Percentiles rank a stretch among this genome's conserved stretches.
Evolutionary conservation across 2,888 invertebrate species (phyloP).

Genomic region (Tromatobia lineatoria): DNA sequence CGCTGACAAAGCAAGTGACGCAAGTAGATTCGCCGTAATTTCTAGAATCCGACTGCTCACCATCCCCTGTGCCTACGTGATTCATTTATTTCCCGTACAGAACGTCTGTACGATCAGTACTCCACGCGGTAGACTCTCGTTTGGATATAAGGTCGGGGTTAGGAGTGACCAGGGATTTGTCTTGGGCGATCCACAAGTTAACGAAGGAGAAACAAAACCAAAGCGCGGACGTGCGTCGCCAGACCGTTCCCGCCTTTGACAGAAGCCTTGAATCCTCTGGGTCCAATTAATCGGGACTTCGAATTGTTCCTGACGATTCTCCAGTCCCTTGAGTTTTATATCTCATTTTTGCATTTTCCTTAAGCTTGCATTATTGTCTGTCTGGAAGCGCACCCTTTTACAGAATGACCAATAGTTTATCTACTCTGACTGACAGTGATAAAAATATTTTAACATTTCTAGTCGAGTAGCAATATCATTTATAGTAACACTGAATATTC

Average conservation of each 20-base stretch:
- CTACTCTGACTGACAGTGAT: background rate
- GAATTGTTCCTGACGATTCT: constrained; percentile 39
- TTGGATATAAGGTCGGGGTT: constrained; percentile 33
- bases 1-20: constrained; percentile 61
- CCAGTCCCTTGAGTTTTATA: constrained; percentile 30
- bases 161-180: constrained; percentile 46
- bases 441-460: background rate
- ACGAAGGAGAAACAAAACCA: constrained; percentile 49
- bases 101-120: constrained; percentile 43
- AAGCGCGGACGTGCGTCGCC: constrained; percentile 40
- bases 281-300: constrained; percentile 69
- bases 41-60: constrained; percentile 34
- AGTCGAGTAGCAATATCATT: background rate
- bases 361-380: constrained; percentile 26
- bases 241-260: constrained; percentile 58
- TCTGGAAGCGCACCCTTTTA: constrained; percentile 13
- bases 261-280: constrained; percentile 59
- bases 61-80: constrained; percentile 71
- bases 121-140: constrained; percentile 27
- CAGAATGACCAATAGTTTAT: background rate
- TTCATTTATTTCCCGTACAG: constrained; percentile 68
- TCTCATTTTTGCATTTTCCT: constrained; percentile 36
- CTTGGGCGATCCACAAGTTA: constrained; percentile 43
- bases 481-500: background rate
- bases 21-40: constrained; percentile 39